Percentiles rank a stretch among this genome's conserved stretches.
Conservation (phyloP, 2,888 invertebrate genomes). For the Falcaria lacertinaria region DNA sequence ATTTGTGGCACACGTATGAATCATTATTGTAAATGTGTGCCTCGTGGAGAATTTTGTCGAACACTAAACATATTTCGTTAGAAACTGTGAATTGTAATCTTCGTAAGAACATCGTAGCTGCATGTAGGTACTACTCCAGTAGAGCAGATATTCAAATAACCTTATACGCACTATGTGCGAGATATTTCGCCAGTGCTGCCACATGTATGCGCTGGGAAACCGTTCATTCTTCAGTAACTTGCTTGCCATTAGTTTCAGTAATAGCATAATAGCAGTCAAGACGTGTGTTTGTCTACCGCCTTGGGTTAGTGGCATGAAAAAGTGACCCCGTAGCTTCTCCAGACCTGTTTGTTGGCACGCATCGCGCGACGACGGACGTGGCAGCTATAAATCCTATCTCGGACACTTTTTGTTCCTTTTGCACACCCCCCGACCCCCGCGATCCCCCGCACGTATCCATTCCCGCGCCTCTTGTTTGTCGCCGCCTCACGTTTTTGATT, state of each 20-base stretch:
- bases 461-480: slow-evolving; percentile 40
- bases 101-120: too few species aligned
- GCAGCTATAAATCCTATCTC: slow-evolving; percentile 52
- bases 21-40: neutral
- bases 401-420: slow-evolving; percentile 34
- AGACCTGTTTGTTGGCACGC: slow-evolving; percentile 26
- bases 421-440: slow-evolving; percentile 8
- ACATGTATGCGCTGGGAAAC: too few species aligned
- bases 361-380: slow-evolving; percentile 27
- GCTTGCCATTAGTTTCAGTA: neutral
- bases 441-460: slow-evolving; percentile 7
- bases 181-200: too few species aligned
- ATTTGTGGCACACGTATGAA: neutral
- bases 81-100: too few species aligned
- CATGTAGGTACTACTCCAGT: too few species aligned
- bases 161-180: too few species aligned
- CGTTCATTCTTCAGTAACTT: too few species aligned
- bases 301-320: neutral
- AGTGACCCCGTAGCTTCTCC: neutral
- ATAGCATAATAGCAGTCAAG: neutral
- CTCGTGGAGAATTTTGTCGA: neutral
- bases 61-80: neutral
- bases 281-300: neutral
- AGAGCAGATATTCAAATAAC: too few species aligned
- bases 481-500: slow-evolving; percentile 66